phyloP scores from a whole-genome alignment of 1,140 invertebrate species.

The Daktulosphaira vitifoliae region DNA sequence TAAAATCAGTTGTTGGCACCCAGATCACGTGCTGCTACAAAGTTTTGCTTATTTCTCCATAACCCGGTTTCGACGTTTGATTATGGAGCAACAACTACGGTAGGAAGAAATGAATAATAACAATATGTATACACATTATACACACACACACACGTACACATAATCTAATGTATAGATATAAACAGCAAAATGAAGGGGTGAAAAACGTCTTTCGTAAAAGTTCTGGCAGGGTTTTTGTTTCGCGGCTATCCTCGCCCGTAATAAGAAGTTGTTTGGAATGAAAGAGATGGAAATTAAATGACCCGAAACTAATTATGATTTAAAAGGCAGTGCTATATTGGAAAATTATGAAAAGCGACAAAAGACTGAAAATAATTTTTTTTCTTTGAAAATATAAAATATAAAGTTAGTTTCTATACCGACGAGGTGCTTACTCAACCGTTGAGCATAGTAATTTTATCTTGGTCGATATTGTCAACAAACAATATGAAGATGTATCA shows the following conservation, averaged over 20 bases:
- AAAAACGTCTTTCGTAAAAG: slow-evolving; percentile 19
- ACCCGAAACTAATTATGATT: slow-evolving; percentile 28
- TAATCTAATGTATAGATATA: neutral
- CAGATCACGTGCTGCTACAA: slow-evolving; percentile 15
- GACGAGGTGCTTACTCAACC: neutral
- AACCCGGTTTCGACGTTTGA: slow-evolving; percentile 5
- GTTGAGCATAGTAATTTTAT: too few species aligned
- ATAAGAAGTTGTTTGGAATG: too few species aligned
- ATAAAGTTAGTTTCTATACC: neutral
- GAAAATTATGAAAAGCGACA: slow-evolving; percentile 14
- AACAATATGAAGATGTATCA: too few species aligned
- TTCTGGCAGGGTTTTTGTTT: neutral
- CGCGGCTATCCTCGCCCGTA: neutral
- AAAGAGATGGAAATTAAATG: slow-evolving; percentile 7
- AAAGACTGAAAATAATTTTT: neutral
- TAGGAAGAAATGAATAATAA: slow-evolving; percentile 13
- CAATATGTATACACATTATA: neutral
- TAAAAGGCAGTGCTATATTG: slow-evolving; percentile 3
- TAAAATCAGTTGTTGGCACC: neutral
- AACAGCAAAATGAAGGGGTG: neutral
- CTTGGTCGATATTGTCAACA: too few species aligned
- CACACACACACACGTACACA: slow-evolving; percentile 4
- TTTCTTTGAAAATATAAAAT: neutral
- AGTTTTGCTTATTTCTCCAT: slow-evolving; percentile 25
- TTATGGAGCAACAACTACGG: neutral